These are phyloP conservation scores for Oceanites oceanicus DNA, from an alignment of 2,113 vertebrate genomes.

Conservation along the genomic window DNA sequence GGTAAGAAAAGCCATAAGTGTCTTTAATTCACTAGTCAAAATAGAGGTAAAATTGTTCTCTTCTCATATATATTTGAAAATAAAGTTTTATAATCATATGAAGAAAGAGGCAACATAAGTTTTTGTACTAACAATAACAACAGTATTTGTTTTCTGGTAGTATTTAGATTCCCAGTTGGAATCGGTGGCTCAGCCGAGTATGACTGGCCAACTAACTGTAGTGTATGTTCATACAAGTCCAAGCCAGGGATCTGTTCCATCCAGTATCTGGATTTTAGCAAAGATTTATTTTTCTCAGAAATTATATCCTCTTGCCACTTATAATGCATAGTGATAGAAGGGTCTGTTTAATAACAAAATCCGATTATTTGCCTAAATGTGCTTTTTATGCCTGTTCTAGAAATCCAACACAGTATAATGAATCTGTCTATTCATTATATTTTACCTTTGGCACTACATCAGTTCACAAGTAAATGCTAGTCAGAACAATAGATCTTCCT, in stretches of 20 bases:
- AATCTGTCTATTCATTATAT: conserved; percentile 9
- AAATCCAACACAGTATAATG: not conserved
- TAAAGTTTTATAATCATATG: not conserved
- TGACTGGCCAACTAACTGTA: not conserved
- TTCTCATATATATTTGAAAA: not conserved
- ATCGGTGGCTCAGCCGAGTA: not conserved
- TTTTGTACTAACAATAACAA: not conserved
- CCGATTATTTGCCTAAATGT: conserved; percentile 4
- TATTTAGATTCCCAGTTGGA: not conserved
- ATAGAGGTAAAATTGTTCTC: not conserved
- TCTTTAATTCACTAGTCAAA: not conserved
- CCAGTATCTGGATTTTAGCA: not conserved
- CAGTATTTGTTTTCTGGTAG: not conserved
- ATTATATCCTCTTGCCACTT: not conserved
- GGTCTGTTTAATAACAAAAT: conserved; percentile 25
- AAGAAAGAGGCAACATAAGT: not conserved
- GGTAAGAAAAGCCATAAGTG: not conserved
- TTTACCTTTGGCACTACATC: conserved; percentile 36
- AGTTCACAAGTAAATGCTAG: conserved; percentile 11
- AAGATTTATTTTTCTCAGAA: not conserved
- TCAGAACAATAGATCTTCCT: conserved; percentile 34
- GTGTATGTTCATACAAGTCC: not conserved
- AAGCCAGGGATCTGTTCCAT: not conserved
- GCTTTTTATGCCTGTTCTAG: not conserved
- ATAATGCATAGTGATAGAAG: not conserved